Percentiles rank a stretch among this genome's conserved stretches.
Conservation (phyloP, 2,888 invertebrate genomes). For the Augochlorella aurata region DNA sequence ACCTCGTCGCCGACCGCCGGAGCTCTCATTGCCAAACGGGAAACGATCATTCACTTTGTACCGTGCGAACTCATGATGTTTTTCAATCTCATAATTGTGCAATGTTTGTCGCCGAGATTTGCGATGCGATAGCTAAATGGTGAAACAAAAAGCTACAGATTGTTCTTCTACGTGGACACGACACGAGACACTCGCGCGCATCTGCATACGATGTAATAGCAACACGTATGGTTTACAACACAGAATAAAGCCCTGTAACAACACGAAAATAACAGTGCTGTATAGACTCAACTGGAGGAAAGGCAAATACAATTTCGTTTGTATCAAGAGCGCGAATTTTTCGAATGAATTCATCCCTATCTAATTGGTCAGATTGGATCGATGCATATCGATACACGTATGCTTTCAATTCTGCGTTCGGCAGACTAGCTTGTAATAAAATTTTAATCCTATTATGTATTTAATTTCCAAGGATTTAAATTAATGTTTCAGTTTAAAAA, state of each 20-base stretch:
- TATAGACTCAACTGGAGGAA: slow-evolving; percentile 48
- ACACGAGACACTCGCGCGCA: slow-evolving; percentile 29
- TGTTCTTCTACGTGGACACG: slow-evolving; percentile 34
- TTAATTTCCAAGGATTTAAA: neutral
- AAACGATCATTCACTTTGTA: slow-evolving; percentile 18
- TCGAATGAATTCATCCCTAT: neutral
- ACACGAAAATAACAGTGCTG: slow-evolving; percentile 47
- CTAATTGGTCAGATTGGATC: neutral
- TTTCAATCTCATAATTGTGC: slow-evolving; percentile 21
- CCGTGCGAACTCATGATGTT: slow-evolving; percentile 23
- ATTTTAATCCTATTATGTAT: neutral
- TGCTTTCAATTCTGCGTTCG: neutral
- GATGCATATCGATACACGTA: neutral
- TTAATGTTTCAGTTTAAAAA: neutral
- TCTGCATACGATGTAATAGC: slow-evolving; percentile 41
- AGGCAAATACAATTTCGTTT: slow-evolving; percentile 58
- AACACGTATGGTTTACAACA: slow-evolving; percentile 39
- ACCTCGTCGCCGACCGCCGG: slow-evolving; percentile 8
- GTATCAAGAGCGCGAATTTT: slow-evolving; percentile 31
- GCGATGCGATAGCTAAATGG: slow-evolving; percentile 28
- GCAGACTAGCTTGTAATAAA: neutral
- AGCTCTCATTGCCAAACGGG: slow-evolving; percentile 6
- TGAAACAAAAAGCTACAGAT: slow-evolving; percentile 9
- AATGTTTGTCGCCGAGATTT: slow-evolving; percentile 28
- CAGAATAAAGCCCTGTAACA: slow-evolving; percentile 38